Evolutionary conservation across 2,113 vertebrate species (phyloP).

Genomic region (Octodon degus): DNA sequence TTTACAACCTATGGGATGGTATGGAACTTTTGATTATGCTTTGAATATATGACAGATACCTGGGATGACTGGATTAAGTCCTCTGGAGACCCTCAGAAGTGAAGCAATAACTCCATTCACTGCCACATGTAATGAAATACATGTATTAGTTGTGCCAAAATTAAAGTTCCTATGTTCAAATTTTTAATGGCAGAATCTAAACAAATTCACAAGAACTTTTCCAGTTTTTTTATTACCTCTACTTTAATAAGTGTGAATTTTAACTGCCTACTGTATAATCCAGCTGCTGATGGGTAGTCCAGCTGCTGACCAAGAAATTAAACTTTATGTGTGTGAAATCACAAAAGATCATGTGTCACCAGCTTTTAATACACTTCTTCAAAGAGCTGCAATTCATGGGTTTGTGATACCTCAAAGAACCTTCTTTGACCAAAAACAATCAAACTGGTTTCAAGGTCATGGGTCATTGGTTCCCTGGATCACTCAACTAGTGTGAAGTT

Average conservation of each 20-base stretch:
- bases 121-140: neutral
- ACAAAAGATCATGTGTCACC: neutral
- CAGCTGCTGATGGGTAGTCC: neutral
- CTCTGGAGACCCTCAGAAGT: neutral
- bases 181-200: neutral
- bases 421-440: neutral
- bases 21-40: neutral
- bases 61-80: neutral
- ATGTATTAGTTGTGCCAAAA: neutral
- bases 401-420: neutral
- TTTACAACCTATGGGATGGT: neutral
- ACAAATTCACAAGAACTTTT: neutral
- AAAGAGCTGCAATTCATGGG: neutral
- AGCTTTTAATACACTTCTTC: slow-evolving; percentile 17
- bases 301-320: neutral
- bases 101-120: neutral
- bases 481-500: neutral
- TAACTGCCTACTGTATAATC: neutral
- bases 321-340: neutral
- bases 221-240: neutral
- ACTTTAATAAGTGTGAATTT: neutral
- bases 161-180: neutral
- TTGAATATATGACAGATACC: neutral
- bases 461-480: neutral
- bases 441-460: neutral